Conservation (phyloP, 1,140 invertebrate genomes). For the Bombus cullumanus region DNA sequence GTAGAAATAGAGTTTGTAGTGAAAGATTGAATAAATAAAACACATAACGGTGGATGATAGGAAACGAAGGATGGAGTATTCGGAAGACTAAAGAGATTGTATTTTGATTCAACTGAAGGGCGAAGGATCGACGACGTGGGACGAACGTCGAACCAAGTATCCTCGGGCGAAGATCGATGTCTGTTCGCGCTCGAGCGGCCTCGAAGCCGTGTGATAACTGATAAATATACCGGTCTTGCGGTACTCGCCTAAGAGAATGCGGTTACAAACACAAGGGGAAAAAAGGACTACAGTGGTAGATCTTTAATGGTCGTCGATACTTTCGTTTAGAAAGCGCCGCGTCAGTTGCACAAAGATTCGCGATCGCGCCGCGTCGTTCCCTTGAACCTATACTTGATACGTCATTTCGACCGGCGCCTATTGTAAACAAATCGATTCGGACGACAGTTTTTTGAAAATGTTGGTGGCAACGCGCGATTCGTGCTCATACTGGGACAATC, state of each 20-base stretch:
- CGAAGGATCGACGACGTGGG: not conserved
- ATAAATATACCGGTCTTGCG: slow-evolving; percentile 57
- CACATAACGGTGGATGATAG: no score
- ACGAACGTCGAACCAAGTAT: not conserved
- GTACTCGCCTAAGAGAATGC: slow-evolving; percentile 48
- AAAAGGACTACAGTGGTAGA: slow-evolving; percentile 48
- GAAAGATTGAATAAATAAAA: not conserved
- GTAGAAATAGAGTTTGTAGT: not conserved
- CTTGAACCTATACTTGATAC: not conserved
- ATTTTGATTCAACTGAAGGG: not conserved
- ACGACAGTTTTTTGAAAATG: not conserved
- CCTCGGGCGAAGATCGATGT: slow-evolving; percentile 28
- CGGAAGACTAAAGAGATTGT: not conserved
- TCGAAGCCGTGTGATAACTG: slow-evolving; percentile 42
- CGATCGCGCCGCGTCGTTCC: slow-evolving; percentile 29
- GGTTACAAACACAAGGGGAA: slow-evolving; percentile 45
- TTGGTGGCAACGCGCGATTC: not conserved
- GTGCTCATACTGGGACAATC: not conserved
- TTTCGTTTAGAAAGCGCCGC: slow-evolving; percentile 65
- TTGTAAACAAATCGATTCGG: not conserved
- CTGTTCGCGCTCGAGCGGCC: slow-evolving; percentile 17
- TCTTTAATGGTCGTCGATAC: slow-evolving; percentile 61
- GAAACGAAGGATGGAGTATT: not conserved
- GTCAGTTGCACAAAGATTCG: slow-evolving; percentile 48
- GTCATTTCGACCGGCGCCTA: not conserved